Percentiles rank a stretch among this genome's conserved stretches.
Evolutionary conservation across 2,888 invertebrate genomes (phyloP).

Genomic region (Oscheius sp.): DNA sequence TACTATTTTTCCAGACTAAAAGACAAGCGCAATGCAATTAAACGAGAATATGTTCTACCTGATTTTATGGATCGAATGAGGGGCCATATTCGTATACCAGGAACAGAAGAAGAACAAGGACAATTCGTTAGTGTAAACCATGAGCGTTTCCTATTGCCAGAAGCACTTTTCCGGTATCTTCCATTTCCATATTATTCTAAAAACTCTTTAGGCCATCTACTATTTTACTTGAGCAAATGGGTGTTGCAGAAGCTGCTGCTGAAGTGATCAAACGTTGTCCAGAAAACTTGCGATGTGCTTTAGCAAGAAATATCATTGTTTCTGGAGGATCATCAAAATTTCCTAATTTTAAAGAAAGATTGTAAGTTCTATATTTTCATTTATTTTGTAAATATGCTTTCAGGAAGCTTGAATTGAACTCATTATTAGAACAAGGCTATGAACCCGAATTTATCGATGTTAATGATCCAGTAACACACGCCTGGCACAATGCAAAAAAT

Average conservation of each 20-base stretch:
- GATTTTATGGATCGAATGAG: slow-evolving; percentile 82
- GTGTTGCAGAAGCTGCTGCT: slow-evolving; percentile 78
- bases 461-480: slow-evolving; percentile 52
- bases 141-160: slow-evolving; percentile 92
- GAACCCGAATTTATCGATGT: slow-evolving; percentile 35
- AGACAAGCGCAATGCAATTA: slow-evolving; percentile 79
- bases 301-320: slow-evolving; percentile 83
- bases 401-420: slow-evolving; percentile 45
- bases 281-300: slow-evolving; percentile 80
- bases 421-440: slow-evolving; percentile 43
- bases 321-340: slow-evolving; percentile 87
- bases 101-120: neutral
- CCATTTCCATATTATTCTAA: neutral
- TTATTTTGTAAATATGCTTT: neutral
- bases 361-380: slow-evolving; percentile 72
- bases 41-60: slow-evolving; percentile 91
- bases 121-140: slow-evolving; percentile 84
- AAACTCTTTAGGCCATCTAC: slow-evolving; percentile 84
- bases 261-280: slow-evolving; percentile 60
- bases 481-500: slow-evolving; percentile 58
- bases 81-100: slow-evolving; percentile 44
- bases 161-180: slow-evolving; percentile 82
- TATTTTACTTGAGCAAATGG: slow-evolving; percentile 90
- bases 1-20: slow-evolving; percentile 68
- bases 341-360: slow-evolving; percentile 85